A percentile compares a stretch with the other conserved stretches of the same genome.
Conservation (phyloP, 2,888 invertebrate species). For the Ormyrus thymus region DNA sequence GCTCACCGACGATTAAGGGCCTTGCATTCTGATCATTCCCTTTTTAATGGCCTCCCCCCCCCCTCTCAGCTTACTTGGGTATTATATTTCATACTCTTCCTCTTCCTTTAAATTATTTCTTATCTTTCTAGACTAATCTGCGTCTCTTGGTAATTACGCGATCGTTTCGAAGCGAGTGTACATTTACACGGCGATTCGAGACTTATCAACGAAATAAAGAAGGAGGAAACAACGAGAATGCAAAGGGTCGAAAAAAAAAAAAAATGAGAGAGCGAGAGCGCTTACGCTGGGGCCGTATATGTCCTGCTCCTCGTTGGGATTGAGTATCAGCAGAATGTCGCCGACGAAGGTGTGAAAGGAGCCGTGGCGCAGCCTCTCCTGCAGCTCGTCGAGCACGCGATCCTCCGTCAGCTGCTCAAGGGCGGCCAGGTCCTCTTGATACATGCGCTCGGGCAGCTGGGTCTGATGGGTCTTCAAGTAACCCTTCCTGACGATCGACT, state of each 20-base stretch:
- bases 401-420: constrained; percentile 86
- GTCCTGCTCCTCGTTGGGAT: constrained; percentile 85
- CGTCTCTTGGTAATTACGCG: no score
- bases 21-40: no score
- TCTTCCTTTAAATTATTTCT: no score
- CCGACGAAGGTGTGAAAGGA: constrained; percentile 87
- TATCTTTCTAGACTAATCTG: no score
- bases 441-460: constrained; percentile 82
- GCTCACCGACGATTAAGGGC: no score
- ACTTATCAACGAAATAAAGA: no score
- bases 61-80: no score
- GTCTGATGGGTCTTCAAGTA: constrained; percentile 71
- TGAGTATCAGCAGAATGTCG: constrained; percentile 86
- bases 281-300: constrained; percentile 85
- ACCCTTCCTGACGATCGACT: constrained; percentile 74
- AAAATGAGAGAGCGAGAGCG: constrained; percentile 19
- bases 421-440: constrained; percentile 89
- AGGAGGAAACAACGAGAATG: no score
- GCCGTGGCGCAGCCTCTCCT: constrained; percentile 81
- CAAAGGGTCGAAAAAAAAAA: no score
- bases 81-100: no score
- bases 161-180: not conserved
- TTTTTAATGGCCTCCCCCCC: no score
- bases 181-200: no score
- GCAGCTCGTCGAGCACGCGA: constrained; percentile 81